These are phyloP conservation scores for Bombus soroeensis DNA, from an alignment of 1,140 invertebrate genomes.

Conservation along the genomic window DNA sequence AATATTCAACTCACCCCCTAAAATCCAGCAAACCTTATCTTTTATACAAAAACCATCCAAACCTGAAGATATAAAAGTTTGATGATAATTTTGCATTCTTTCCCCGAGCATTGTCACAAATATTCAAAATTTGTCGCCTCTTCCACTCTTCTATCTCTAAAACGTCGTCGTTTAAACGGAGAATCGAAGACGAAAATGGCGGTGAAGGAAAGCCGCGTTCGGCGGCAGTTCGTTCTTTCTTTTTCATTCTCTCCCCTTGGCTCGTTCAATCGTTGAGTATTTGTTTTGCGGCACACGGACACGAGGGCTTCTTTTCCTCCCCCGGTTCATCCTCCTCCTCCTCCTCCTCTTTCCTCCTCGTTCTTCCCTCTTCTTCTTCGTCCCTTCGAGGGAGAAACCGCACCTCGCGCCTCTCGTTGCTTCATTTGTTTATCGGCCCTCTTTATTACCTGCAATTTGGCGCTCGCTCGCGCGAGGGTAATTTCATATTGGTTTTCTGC, in stretches of 20 bases:
- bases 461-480: slow-evolving; percentile 73
- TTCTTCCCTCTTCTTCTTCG: slow-evolving; percentile 34
- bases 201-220: slow-evolving; percentile 17
- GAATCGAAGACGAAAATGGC: slow-evolving; percentile 28
- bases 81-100: not conserved
- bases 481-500: slow-evolving; percentile 79
- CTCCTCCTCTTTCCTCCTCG: not conserved
- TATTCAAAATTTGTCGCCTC: not conserved
- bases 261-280: slow-evolving; percentile 53
- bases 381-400: slow-evolving; percentile 58
- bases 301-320: slow-evolving; percentile 39
- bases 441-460: slow-evolving; percentile 78
- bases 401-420: slow-evolving; percentile 72
- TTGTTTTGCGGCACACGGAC: slow-evolving; percentile 64
- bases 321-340: not conserved
- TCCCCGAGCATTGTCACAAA: not conserved
- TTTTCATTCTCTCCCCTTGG: slow-evolving; percentile 56
- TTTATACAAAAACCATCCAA: no score
- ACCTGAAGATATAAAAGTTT: no score
- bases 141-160: not conserved
- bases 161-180: not conserved
- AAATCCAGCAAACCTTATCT: no score
- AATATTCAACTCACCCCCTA: no score
- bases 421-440: slow-evolving; percentile 77
- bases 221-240: slow-evolving; percentile 44